These are phyloP conservation scores for Choreutis nemorana DNA, from an alignment of 2,888 invertebrate genomes.

Conservation along the genomic window DNA sequence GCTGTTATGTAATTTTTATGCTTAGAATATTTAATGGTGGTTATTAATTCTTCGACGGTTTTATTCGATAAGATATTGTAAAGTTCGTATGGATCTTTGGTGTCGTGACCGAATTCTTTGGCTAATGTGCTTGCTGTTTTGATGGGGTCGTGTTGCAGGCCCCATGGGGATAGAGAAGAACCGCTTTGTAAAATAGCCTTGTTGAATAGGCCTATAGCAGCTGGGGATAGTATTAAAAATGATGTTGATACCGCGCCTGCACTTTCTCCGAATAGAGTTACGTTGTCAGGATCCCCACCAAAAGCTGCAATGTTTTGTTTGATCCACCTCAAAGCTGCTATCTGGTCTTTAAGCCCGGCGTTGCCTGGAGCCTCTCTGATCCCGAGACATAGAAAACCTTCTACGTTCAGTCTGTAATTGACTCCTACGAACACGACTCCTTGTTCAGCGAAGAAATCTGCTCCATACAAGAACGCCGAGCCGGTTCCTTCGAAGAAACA, in stretches of 20 bases:
- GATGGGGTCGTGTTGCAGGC: constrained; percentile 41
- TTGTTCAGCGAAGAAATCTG: constrained; percentile 66
- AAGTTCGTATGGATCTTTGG: constrained; percentile 39
- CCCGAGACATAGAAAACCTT: constrained; percentile 71
- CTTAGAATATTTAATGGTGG: constrained; percentile 30
- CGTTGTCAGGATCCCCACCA: constrained; percentile 45
- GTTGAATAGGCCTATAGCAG: constrained; percentile 44
- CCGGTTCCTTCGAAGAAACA: constrained; percentile 68
- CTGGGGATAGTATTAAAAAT: constrained; percentile 35
- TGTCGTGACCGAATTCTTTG: constrained; percentile 39
- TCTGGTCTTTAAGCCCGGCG: constrained; percentile 65
- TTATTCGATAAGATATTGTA: constrained; percentile 35
- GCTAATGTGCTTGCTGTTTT: constrained; percentile 34
- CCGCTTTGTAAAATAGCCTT: constrained; percentile 51
- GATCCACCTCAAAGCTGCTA: constrained; percentile 50
- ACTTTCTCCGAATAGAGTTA: constrained; percentile 54
- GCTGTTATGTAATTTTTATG: constrained; percentile 39
- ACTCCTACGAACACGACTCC: constrained; percentile 67
- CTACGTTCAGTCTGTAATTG: constrained; percentile 66
- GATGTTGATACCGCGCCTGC: constrained; percentile 52
- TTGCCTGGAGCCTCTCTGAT: constrained; percentile 72
- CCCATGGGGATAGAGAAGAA: constrained; percentile 46
- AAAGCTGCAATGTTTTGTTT: constrained; percentile 41
- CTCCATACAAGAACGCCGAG: constrained; percentile 66
- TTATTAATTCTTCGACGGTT: constrained; percentile 32